Conservation (phyloP, 2,888 invertebrate species). For the Sussaba pulchella region DNA sequence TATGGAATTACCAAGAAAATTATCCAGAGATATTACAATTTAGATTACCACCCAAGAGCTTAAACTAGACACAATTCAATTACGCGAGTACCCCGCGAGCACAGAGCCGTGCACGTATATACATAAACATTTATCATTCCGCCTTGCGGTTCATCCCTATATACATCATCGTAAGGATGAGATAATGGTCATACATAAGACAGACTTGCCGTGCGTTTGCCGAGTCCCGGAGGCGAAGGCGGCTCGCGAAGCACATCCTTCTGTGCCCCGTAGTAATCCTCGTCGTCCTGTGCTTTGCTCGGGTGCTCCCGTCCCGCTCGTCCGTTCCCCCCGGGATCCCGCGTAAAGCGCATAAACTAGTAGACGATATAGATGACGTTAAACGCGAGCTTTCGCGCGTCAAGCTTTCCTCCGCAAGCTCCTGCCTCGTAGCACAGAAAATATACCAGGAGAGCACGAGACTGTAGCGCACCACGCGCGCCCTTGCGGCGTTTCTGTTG, state of each 20-base stretch:
- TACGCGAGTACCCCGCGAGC: slow-evolving; percentile 20
- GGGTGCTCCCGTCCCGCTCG: slow-evolving; percentile 10
- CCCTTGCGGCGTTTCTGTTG: slow-evolving; percentile 14
- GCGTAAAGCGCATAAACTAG: slow-evolving; percentile 52
- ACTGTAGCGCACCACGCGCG: slow-evolving; percentile 38
- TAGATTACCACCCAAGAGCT: slow-evolving; percentile 1
- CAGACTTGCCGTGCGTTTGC: slow-evolving; percentile 34
- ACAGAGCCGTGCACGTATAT: slow-evolving; percentile 17
- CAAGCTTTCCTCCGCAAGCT: slow-evolving; percentile 40
- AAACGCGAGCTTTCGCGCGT: slow-evolving; percentile 55
- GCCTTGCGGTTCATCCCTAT: not conserved
- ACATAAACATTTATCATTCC: slow-evolving; percentile 17
- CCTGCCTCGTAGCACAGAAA: slow-evolving; percentile 30
- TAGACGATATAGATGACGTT: slow-evolving; percentile 31
- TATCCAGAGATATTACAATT: not conserved
- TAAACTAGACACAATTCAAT: slow-evolving; percentile 21
- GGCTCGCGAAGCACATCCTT: slow-evolving; percentile 38
- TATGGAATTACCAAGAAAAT: not conserved
- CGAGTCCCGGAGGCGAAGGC: slow-evolving; percentile 48
- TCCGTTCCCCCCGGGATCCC: not conserved
- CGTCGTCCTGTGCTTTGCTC: slow-evolving; percentile 18
- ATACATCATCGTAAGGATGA: slow-evolving; percentile 27
- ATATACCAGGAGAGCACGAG: slow-evolving; percentile 25
- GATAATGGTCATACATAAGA: slow-evolving; percentile 57
- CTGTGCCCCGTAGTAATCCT: slow-evolving; percentile 18